Evolutionary conservation across 1,140 invertebrate species (phyloP).

Genomic region (Penaeus vannamei): DNA sequence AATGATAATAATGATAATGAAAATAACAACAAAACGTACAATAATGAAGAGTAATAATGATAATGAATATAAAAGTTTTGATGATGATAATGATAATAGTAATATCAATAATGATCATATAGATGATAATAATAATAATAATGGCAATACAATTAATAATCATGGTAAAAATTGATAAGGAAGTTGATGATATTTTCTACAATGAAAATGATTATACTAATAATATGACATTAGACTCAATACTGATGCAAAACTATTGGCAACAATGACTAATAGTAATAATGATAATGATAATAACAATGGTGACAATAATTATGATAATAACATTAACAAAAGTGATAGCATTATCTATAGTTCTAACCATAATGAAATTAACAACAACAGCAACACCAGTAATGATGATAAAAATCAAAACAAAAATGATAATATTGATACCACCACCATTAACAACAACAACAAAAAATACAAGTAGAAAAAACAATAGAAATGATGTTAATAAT

Average conservation of each 20-base stretch:
- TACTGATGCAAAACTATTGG: not conserved
- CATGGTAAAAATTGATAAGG: not conserved
- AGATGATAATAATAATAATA: conserved; percentile 4
- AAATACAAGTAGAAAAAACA: too few species aligned
- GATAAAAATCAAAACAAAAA: too few species aligned
- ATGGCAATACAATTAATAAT: not conserved
- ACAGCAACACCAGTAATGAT: too few species aligned
- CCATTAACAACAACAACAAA: too few species aligned
- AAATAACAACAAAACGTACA: not conserved
- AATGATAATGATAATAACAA: not conserved
- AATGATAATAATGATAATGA: conserved; percentile 14
- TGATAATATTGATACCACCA: too few species aligned
- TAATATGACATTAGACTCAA: not conserved
- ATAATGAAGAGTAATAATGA: not conserved
- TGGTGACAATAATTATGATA: not conserved
- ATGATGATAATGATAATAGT: conserved; percentile 7
- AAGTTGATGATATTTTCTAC: not conserved
- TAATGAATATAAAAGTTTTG: too few species aligned
- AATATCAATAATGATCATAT: not conserved
- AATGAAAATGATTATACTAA: not conserved
- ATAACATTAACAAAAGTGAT: not conserved
- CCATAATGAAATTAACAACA: not conserved
- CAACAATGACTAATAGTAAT: not conserved
- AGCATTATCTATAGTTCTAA: not conserved
- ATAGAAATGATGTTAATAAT: too few species aligned